Percentiles rank a stretch among this genome's conserved stretches.
Evolutionary conservation across 2,113 vertebrate species (phyloP).

Genomic region (human (Homo sapiens)): DNA sequence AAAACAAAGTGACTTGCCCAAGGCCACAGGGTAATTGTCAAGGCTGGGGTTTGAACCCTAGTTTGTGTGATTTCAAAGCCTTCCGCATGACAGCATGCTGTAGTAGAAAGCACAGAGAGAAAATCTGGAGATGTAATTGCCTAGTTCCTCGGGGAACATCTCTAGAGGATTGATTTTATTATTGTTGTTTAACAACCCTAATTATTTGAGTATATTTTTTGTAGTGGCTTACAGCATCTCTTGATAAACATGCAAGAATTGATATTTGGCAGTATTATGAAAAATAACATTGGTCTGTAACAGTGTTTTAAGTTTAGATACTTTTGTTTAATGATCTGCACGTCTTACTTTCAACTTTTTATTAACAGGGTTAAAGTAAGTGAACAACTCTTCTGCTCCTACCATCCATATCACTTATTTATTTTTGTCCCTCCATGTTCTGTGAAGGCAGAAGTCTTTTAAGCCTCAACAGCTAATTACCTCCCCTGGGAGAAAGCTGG

Average conservation of each 20-base stretch:
- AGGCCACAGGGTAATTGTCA: neutral
- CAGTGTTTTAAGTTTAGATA: neutral
- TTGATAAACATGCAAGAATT: neutral
- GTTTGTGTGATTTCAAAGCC: neutral
- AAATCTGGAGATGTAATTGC: neutral
- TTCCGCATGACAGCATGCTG: neutral
- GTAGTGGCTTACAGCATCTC: neutral
- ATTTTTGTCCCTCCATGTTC: slow-evolving; percentile 25
- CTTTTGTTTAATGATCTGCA: neutral
- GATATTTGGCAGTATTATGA: neutral
- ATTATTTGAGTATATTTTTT: neutral
- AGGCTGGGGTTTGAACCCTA: neutral
- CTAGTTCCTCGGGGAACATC: neutral
- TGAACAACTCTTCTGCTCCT: neutral
- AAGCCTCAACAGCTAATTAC: slow-evolving; percentile 53
- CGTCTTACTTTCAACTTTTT: slow-evolving; percentile 4
- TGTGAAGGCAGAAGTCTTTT: slow-evolving; percentile 35
- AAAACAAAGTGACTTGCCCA: neutral
- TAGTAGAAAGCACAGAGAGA: neutral
- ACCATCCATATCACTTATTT: neutral
- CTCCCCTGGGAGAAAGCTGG: slow-evolving; percentile 33
- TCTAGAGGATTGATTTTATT: neutral
- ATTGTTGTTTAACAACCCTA: neutral
- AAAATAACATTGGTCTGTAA: neutral
- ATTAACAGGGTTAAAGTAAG: neutral